Percentiles rank a stretch among this genome's conserved stretches.
Evolutionary conservation across 2,888 invertebrate species (phyloP).

Genomic region (Molanna angustata): DNA sequence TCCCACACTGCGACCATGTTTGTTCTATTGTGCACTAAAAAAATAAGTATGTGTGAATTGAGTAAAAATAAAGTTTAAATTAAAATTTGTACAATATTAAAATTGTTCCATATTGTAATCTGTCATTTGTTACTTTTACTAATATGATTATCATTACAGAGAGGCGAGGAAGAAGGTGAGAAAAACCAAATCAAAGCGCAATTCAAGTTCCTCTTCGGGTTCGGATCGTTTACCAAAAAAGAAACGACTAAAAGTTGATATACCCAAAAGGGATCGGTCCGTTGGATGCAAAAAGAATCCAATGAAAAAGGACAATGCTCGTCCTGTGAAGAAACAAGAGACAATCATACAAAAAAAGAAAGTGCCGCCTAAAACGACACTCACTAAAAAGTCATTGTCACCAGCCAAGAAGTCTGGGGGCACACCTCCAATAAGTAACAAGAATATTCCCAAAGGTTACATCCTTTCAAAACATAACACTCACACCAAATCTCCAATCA

Average conservation of each 20-base stretch:
- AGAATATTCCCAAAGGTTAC: slow-evolving; percentile 44
- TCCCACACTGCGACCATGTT: no score
- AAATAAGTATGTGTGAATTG: no score
- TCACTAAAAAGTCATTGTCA: slow-evolving; percentile 49
- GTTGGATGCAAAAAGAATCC: slow-evolving; percentile 41
- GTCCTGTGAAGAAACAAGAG: slow-evolving; percentile 46
- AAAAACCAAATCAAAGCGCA: slow-evolving; percentile 56
- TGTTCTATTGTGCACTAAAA: no score
- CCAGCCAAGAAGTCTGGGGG: slow-evolving; percentile 54
- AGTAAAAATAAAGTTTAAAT: no score
- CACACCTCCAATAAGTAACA: slow-evolving; percentile 51
- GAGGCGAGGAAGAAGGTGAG: slow-evolving; percentile 52
- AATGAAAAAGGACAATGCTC: slow-evolving; percentile 47
- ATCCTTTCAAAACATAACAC: slow-evolving; percentile 41
- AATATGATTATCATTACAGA: no score
- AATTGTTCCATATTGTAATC: no score
- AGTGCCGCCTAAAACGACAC: slow-evolving; percentile 18
- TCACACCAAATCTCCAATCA: slow-evolving; percentile 47
- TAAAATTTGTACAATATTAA: no score
- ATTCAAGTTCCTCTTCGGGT: slow-evolving; percentile 65
- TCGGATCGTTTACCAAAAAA: slow-evolving; percentile 56
- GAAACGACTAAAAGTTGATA: slow-evolving; percentile 50
- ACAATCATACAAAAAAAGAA: slow-evolving; percentile 35
- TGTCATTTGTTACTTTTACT: no score
- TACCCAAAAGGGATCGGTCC: slow-evolving; percentile 47